Conservation (phyloP, 2,888 invertebrate species). For the Epistrophe eligans region DNA sequence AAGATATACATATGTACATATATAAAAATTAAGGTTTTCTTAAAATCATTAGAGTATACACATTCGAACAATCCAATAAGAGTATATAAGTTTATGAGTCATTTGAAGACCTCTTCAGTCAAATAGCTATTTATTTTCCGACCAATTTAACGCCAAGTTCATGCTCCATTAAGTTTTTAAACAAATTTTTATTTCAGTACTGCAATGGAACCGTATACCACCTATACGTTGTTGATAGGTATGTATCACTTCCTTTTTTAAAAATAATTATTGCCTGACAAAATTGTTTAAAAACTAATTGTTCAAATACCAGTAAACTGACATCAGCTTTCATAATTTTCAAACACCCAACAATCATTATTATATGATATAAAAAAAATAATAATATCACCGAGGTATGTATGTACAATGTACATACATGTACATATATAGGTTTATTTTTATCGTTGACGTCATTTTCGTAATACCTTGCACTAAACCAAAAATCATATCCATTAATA, state of each 20-base stretch:
- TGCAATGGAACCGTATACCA: not conserved
- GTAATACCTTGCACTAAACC: conserved; percentile 58
- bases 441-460: conserved; percentile 58
- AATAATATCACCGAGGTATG: not conserved
- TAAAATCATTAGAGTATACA: too few species aligned
- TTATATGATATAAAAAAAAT: conserved; percentile 20
- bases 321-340: conserved; percentile 23
- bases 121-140: not conserved
- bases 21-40: not conserved
- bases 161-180: conserved; percentile 37
- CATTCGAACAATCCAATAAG: not conserved
- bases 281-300: conserved; percentile 17
- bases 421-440: not conserved
- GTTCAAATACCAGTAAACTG: conserved; percentile 15
- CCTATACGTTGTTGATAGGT: too few species aligned
- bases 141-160: conserved; percentile 26
- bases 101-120: not conserved
- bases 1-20: too few species aligned
- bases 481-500: conserved; percentile 29
- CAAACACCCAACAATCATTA: not conserved
- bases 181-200: not conserved
- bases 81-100: not conserved
- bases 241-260: not conserved
- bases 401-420: too few species aligned
- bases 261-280: conserved; percentile 8